phyloP scores from a whole-genome alignment of 2,888 invertebrate genomes.

The Cephus sareptanus region DNA sequence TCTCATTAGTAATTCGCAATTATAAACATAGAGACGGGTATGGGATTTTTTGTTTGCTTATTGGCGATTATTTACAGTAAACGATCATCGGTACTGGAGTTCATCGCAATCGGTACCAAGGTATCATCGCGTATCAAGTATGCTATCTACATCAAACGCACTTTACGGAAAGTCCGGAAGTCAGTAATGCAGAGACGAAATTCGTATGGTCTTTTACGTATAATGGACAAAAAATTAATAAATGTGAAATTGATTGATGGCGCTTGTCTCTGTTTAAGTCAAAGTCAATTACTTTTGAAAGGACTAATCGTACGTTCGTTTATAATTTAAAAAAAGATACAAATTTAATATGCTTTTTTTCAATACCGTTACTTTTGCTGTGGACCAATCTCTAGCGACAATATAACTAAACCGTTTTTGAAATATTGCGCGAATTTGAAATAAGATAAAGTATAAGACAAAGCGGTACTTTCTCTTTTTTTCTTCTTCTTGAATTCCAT shows the following conservation, averaged over 20 bases:
- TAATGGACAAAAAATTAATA: slow-evolving; percentile 28
- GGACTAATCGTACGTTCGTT: not conserved
- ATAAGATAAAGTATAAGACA: not conserved
- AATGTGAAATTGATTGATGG: slow-evolving; percentile 23
- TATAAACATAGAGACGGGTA: slow-evolving; percentile 52
- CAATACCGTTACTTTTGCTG: not conserved
- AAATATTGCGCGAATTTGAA: not conserved
- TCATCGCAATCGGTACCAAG: slow-evolving; percentile 32
- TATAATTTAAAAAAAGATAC: not conserved
- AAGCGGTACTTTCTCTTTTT: not conserved
- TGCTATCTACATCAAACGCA: slow-evolving; percentile 45
- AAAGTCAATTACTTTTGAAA: not conserved
- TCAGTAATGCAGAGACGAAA: slow-evolving; percentile 1
- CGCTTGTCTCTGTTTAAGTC: not conserved
- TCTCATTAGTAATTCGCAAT: slow-evolving; percentile 22
- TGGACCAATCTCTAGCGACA: not conserved
- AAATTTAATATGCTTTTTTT: not conserved
- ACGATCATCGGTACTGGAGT: slow-evolving; percentile 32
- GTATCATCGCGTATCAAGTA: slow-evolving; percentile 10
- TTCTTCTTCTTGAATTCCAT: not conserved
- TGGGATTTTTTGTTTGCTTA: slow-evolving; percentile 48
- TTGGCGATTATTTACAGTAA: slow-evolving; percentile 58
- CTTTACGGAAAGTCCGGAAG: slow-evolving; percentile 15
- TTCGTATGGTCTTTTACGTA: not conserved
- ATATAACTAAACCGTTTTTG: not conserved